phyloP scores from a whole-genome alignment of 2,797 vertebrate species.

The Lutjanus argentimaculatus region DNA sequence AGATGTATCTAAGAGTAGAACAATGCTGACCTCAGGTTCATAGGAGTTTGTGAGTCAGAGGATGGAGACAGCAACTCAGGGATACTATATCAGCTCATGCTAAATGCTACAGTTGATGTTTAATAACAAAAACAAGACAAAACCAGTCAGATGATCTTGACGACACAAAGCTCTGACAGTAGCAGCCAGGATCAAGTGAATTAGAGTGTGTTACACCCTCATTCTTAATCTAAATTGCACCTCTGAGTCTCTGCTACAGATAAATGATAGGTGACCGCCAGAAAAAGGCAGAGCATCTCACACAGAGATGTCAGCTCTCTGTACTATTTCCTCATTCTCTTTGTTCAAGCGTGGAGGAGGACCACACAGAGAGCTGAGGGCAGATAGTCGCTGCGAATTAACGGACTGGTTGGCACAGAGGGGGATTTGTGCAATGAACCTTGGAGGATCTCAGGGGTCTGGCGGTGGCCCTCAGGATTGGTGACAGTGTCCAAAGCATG shows the following conservation, averaged over 20 bases:
- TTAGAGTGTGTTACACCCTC: conserved; percentile 7
- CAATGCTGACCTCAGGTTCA: conserved; percentile 31
- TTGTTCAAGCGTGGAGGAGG: conserved; percentile 48
- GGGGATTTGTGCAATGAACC: conserved; percentile 85
- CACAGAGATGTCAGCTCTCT: conserved; percentile 49
- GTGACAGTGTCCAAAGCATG: conserved; percentile 44
- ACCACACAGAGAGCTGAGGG: conserved; percentile 82
- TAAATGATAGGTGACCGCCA: conserved; percentile 26
- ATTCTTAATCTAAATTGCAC: conserved; percentile 42
- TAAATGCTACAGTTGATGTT: conserved; percentile 17
- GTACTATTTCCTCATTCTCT: conserved; percentile 65
- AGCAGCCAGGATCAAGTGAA: conserved; percentile 12
- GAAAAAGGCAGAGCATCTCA: conserved; percentile 51
- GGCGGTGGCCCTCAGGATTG: conserved; percentile 51
- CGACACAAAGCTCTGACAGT: conserved; percentile 5
- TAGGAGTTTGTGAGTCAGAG: conserved; percentile 44
- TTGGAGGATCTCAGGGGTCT: conserved; percentile 64
- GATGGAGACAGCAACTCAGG: conserved; percentile 10
- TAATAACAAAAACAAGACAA: not conserved
- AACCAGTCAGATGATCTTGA: not conserved
- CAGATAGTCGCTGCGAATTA: conserved; percentile 68
- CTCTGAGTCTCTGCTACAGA: conserved; percentile 20
- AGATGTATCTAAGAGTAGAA: conserved; percentile 42
- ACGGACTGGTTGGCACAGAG: conserved; percentile 45
- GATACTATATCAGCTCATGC: not conserved